A percentile compares a stretch with the other conserved stretches of the same genome.
These are phyloP conservation scores for Montipora foliosa DNA, from an alignment of 64 coral and sea anemone species.

Conservation along the genomic window DNA sequence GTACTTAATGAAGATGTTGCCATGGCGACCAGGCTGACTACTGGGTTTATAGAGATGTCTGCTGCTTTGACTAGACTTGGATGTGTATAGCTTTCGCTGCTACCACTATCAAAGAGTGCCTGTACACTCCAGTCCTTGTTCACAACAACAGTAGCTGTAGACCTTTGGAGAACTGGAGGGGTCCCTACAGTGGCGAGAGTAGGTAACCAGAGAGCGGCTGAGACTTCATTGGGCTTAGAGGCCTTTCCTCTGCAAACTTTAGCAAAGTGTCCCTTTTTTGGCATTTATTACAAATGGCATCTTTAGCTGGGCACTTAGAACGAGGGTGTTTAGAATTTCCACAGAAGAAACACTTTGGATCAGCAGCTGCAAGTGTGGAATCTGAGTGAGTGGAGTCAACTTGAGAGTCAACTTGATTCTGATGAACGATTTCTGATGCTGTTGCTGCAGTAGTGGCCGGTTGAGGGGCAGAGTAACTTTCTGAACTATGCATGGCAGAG, in stretches of 20 bases:
- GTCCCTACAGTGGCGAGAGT: too few species aligned
- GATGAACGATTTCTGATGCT: slow-evolving; percentile 18
- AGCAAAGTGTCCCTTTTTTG: slow-evolving; percentile 59
- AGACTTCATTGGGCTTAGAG: slow-evolving; percentile 5
- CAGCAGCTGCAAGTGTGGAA: not conserved
- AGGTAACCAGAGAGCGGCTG: slow-evolving; percentile 23
- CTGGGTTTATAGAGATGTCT: too few species aligned
- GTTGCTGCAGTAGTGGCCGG: slow-evolving; percentile 9
- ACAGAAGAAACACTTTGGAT: slow-evolving; percentile 55
- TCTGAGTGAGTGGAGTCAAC: not conserved
- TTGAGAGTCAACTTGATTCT: not conserved
- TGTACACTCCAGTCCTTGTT: too few species aligned
- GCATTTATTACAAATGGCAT: slow-evolving; percentile 55
- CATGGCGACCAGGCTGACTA: too few species aligned
- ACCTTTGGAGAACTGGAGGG: too few species aligned
- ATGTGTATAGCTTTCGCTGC: too few species aligned
- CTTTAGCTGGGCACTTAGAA: slow-evolving; percentile 47
- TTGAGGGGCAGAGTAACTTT: slow-evolving; percentile 1
- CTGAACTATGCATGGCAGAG: slow-evolving; percentile 6
- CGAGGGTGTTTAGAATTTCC: slow-evolving; percentile 52
- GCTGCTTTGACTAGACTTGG: too few species aligned
- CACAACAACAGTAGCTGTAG: too few species aligned
- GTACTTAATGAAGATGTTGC: too few species aligned
- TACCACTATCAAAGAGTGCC: too few species aligned
- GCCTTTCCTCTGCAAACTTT: slow-evolving; percentile 70